Conservation (phyloP, 2,113 vertebrate species). For the Cebidichthys violaceus region DNA sequence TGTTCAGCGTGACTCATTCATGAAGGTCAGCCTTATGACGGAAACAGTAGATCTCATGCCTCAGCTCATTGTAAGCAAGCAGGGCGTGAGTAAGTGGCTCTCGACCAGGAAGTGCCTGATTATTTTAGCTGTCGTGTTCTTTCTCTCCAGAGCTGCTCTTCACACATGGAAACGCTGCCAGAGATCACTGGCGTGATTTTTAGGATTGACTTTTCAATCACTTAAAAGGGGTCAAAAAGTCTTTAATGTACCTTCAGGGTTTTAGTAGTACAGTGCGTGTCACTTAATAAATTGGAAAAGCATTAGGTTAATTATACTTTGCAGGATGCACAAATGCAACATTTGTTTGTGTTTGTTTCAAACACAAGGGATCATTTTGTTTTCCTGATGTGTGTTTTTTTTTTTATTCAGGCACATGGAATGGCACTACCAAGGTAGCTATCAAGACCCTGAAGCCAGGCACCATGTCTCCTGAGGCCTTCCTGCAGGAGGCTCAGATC, state of each 20-base stretch:
- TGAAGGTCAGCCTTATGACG: conserved; percentile 64
- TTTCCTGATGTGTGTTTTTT: neutral
- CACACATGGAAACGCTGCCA: conserved; percentile 28
- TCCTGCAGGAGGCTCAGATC: conserved; percentile 98
- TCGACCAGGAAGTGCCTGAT: conserved; percentile 71
- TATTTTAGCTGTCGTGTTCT: conserved; percentile 49
- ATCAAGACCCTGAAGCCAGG: conserved; percentile 98
- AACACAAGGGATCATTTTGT: neutral
- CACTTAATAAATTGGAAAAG: neutral
- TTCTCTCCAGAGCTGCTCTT: conserved; percentile 16
- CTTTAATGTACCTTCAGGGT: neutral
- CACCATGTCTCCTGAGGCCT: conserved; percentile 99
- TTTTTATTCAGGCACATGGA: conserved; percentile 91
- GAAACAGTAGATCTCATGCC: conserved; percentile 51
- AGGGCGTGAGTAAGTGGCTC: conserved; percentile 76
- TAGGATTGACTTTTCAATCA: conserved; percentile 24
- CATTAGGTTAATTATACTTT: neutral
- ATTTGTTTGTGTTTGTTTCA: neutral
- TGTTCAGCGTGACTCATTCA: conserved; percentile 60
- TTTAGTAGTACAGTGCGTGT: neutral
- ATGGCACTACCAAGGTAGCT: conserved; percentile 98
- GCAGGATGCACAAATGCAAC: neutral
- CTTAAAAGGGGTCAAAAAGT: neutral
- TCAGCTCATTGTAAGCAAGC: conserved; percentile 70
- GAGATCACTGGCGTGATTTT: neutral